A percentile compares a stretch with the other conserved stretches of the same genome.
Evolutionary conservation across 2,113 vertebrate species (phyloP).

Genomic region (Solea senegalensis): DNA sequence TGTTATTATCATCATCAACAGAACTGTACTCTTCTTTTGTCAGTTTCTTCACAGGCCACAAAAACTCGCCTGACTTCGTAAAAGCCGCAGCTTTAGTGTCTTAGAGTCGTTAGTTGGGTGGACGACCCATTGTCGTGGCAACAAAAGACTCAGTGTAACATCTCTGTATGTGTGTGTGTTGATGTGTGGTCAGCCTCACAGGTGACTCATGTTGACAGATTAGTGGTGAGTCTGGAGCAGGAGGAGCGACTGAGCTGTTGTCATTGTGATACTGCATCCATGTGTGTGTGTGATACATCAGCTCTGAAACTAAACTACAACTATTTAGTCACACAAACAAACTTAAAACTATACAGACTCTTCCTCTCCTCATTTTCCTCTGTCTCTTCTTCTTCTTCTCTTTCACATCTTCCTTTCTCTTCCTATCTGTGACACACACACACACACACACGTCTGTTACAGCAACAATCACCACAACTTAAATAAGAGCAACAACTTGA

Average conservation of each 20-base stretch:
- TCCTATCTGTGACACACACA: too few species aligned
- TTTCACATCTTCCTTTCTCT: too few species aligned
- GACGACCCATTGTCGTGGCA: conserved; percentile 8
- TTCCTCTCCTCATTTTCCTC: too few species aligned
- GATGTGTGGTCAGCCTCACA: conserved; percentile 2
- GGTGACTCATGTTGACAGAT: conserved; percentile 40
- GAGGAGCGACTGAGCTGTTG: conserved; percentile 10
- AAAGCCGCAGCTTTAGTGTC: conserved; percentile 41
- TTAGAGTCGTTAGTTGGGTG: conserved; percentile 11
- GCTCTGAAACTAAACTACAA: background rate
- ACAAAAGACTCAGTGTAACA: conserved; percentile 24
- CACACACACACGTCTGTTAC: too few species aligned
- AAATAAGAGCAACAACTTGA: too few species aligned
- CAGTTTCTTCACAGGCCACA: conserved; percentile 10
- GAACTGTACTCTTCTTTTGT: too few species aligned
- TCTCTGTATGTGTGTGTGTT: conserved; percentile 54
- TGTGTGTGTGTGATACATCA: background rate
- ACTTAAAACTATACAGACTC: background rate
- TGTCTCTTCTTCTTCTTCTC: too few species aligned
- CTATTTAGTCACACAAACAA: background rate
- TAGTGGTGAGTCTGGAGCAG: conserved; percentile 47
- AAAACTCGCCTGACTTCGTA: conserved; percentile 46
- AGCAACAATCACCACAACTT: too few species aligned
- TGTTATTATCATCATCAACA: too few species aligned
- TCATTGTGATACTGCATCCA: conserved; percentile 31